Percentiles rank a stretch among this genome's conserved stretches.
phyloP scores from a whole-genome alignment of 2,888 invertebrate genomes.

The Pheosia gnoma region DNA sequence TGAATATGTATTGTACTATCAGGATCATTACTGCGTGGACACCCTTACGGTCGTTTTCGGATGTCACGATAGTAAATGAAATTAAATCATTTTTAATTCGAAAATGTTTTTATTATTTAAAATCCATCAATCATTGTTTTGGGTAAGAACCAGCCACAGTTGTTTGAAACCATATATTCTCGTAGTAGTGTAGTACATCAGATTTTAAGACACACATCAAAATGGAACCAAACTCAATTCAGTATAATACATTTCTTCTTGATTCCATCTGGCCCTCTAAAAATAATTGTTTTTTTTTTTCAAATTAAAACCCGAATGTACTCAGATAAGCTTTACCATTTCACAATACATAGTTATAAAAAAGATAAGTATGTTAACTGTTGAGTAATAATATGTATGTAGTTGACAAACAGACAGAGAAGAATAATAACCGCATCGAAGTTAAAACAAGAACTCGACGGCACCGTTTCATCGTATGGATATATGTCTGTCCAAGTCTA shows the following conservation, averaged over 20 bases:
- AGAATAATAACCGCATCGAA: too few relatives aligned
- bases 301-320: too few relatives aligned
- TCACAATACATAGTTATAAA: neutral
- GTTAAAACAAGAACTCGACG: too few relatives aligned
- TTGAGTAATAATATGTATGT: neutral
- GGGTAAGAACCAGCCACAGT: neutral
- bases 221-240: neutral
- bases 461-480: too few relatives aligned
- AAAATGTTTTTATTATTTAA: constrained; percentile 31
- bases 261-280: too few relatives aligned
- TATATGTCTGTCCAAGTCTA: neutral
- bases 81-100: constrained; percentile 22
- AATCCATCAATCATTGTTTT: constrained; percentile 10
- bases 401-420: too few relatives aligned
- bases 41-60: too few relatives aligned
- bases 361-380: neutral
- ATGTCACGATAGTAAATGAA: constrained; percentile 13
- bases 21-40: too few relatives aligned
- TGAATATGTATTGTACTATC: too few relatives aligned
- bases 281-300: too few relatives aligned
- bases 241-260: too few relatives aligned
- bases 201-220: neutral
- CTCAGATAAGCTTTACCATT: too few relatives aligned
- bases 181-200: neutral
- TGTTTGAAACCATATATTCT: neutral